Evolutionary conservation across 2,888 invertebrate genomes (phyloP).

Genomic region (Drosophila anomalata): DNA sequence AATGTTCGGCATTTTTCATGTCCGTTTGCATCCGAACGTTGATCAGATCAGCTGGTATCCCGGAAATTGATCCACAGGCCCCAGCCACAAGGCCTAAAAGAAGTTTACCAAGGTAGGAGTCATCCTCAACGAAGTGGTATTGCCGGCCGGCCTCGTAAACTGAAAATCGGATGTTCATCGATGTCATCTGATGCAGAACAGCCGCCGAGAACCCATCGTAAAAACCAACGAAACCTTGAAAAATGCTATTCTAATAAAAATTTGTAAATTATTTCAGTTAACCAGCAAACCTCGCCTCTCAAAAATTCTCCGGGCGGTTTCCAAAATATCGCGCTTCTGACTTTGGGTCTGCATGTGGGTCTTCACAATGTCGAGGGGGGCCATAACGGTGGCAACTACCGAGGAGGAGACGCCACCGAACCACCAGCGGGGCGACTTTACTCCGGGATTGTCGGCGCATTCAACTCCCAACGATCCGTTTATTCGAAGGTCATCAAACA

Average conservation of each 20-base stretch:
- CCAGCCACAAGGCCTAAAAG: conserved; percentile 47
- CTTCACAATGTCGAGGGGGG: conserved; percentile 56
- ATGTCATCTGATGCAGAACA: conserved; percentile 41
- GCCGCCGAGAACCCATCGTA: conserved; percentile 61
- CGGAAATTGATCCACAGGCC: conserved; percentile 26
- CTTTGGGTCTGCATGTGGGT: conserved; percentile 59
- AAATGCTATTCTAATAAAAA: neutral
- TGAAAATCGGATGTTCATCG: conserved; percentile 51
- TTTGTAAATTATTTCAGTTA: neutral
- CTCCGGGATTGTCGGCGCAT: neutral
- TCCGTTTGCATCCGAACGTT: conserved; percentile 61
- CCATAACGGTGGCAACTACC: conserved; percentile 44
- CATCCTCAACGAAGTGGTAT: conserved; percentile 17
- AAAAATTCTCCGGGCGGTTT: conserved; percentile 35
- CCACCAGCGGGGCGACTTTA: conserved; percentile 59
- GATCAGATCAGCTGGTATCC: conserved; percentile 53
- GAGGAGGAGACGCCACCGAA: conserved; percentile 57
- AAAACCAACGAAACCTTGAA: conserved; percentile 37
- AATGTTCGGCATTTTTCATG: conserved; percentile 31
- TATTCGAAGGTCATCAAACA: neutral
- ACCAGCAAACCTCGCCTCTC: conserved; percentile 27
- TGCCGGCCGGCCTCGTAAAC: conserved; percentile 46
- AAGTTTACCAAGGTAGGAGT: conserved; percentile 24
- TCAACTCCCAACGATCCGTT: neutral
- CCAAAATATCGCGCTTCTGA: conserved; percentile 11